Base-by-base conservation (phyloP, 2,797 vertebrate species). In the Lutra lutra region DNA sequence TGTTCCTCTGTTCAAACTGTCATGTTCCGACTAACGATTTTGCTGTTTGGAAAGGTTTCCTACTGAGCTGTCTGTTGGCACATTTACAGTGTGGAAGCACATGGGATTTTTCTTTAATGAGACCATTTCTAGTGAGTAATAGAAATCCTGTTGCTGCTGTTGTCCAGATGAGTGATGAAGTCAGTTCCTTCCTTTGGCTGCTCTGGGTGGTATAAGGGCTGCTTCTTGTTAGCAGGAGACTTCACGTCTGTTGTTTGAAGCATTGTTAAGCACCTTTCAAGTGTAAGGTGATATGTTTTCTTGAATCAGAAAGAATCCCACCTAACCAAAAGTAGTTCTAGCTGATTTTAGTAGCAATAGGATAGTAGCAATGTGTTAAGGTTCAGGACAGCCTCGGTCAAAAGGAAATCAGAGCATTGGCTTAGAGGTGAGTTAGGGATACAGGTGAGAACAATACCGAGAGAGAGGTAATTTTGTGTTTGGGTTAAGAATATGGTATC, bases 11-110 rank as follows among this genome's bases (percentile, higher is more conserved):
- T 27, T 15, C 8, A 83, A 27, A 84, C 87, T 7, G 54, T 89
- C 40, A 64, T 86, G 89, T 86, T 89, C n/a, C 27, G 89, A 66
- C 89, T 46, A 75, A 62, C 29, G 17, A 51, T 72, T 94, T 72
- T 86, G 64, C 83, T 95, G 78, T 95, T 92, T 85, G 97, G 96
- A 94, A 97, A 89, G 83, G 35, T 93, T 78, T 6, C 14, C 77
- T 90, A n/a, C 77, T 96, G 66, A 80, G 85, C 87, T 79, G 15
- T 58, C 73, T 87, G 7, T 78, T 64, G 89, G 82, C 72, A 85
- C 58, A 78, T 91, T 29, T 43, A 54, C 23, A 64, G 62, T 70
- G 29, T 0, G 0, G 38, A 40, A 51, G 18, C 60, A 72, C 23
- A 58, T 46, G 46, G 58, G 64, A 38, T 70, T 96, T 32, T 92